Evolutionary conservation across 2,797 vertebrate species (phyloP).

Genomic region (Gila robusta): DNA sequence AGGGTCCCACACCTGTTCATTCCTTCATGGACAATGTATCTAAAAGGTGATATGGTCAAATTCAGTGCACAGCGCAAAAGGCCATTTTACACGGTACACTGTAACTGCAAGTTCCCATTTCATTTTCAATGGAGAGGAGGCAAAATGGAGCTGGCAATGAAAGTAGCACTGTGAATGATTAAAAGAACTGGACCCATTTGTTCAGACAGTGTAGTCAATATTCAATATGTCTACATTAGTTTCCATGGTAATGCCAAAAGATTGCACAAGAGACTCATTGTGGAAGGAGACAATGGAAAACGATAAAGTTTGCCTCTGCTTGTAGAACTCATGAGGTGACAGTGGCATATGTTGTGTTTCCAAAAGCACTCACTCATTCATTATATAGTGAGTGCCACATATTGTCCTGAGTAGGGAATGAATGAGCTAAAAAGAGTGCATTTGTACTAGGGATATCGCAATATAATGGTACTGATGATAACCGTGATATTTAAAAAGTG

Average conservation of each 20-base stretch:
- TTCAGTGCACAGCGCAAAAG: not conserved
- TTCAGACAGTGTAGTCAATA: slow-evolving; percentile 24
- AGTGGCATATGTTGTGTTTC: slow-evolving; percentile 5
- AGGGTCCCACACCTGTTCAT: slow-evolving; percentile 52
- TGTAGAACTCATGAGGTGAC: not conserved
- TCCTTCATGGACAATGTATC: slow-evolving; percentile 37
- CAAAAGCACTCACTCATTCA: slow-evolving; percentile 12
- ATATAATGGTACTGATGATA: not conserved
- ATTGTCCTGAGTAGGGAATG: not conserved
- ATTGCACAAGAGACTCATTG: not conserved
- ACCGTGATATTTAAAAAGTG: not conserved
- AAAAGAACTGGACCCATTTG: slow-evolving; percentile 6
- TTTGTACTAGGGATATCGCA: not conserved
- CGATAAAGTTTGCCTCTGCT: not conserved
- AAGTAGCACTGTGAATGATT: slow-evolving; percentile 4
- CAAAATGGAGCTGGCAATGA: slow-evolving; percentile 14
- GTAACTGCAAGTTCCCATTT: slow-evolving; percentile 13
- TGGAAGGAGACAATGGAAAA: slow-evolving; percentile 1
- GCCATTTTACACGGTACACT: not conserved
- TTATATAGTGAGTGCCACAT: not conserved
- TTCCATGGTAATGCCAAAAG: slow-evolving; percentile 24
- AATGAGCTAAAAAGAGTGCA: not conserved
- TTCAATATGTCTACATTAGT: slow-evolving; percentile 17
- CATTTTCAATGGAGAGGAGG: not conserved
- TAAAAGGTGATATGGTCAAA: slow-evolving; percentile 29